A percentile compares a stretch with the other conserved stretches of the same genome.
Conservation (phyloP, 1,140 invertebrate species). For the Forficula auricularia region DNA sequence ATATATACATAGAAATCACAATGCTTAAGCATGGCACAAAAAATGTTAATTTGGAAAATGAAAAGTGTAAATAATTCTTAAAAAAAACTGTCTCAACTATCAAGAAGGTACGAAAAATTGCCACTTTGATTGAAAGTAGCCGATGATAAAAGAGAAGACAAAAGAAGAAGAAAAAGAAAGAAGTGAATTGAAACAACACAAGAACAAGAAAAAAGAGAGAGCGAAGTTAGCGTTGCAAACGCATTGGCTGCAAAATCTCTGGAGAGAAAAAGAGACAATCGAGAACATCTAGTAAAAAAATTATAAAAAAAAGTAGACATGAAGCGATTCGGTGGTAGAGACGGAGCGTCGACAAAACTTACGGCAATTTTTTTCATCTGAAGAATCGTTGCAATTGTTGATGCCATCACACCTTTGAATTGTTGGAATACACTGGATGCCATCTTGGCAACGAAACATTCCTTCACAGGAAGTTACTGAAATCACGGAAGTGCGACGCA, state of each 20-base stretch:
- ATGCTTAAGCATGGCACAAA: background rate
- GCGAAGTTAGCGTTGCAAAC: background rate
- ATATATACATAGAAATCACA: background rate
- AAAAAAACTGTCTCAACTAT: no score
- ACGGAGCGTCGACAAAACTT: background rate
- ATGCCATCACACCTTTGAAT: conserved; percentile 17
- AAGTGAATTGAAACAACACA: conserved; percentile 14
- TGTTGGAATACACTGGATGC: conserved; percentile 22
- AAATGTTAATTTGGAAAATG: background rate
- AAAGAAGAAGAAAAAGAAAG: no score
- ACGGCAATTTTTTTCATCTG: conserved; percentile 19
- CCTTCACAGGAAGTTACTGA: background rate
- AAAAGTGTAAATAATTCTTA: no score
- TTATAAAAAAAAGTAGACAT: conserved; percentile 1
- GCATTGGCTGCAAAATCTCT: no score
- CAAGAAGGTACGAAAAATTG: no score
- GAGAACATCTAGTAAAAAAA: background rate
- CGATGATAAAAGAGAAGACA: no score
- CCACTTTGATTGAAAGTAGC: no score
- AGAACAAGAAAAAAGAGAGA: conserved; percentile 13
- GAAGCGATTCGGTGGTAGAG: conserved; percentile 15
- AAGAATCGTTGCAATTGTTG: conserved; percentile 23
- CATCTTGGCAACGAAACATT: background rate
- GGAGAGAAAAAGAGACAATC: background rate
- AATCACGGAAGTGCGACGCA: conserved; percentile 1